These are phyloP conservation scores for Microtus montanus DNA, from an alignment of 2,113 vertebrate species.

Conservation along the genomic window DNA sequence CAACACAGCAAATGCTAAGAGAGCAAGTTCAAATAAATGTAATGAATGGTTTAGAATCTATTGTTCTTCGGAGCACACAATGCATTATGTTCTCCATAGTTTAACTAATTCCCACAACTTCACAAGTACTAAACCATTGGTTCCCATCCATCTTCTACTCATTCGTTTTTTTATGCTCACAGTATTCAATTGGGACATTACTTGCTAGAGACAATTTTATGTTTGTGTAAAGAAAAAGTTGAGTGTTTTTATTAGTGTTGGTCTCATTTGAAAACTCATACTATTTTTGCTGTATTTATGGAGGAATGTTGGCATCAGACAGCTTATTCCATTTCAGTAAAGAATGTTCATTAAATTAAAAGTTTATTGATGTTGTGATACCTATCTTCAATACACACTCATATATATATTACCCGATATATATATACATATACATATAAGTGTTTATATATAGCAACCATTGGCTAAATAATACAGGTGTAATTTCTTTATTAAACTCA, in stretches of 20 bases:
- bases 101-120: not conserved
- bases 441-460: no score
- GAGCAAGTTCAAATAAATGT: not conserved
- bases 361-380: not conserved
- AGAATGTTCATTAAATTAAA: not conserved
- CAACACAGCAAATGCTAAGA: not conserved
- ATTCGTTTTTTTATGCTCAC: not conserved
- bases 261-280: constrained; percentile 20
- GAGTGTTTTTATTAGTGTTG: not conserved
- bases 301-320: not conserved
- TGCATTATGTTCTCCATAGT: not conserved
- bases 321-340: constrained; percentile 29
- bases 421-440: not conserved
- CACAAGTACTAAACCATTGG: not conserved
- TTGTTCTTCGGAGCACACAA: not conserved
- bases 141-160: not conserved
- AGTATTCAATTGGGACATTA: not conserved
- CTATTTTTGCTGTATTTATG: constrained; percentile 14
- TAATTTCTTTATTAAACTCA: no score
- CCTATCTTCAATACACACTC: not conserved
- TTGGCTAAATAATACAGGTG: no score
- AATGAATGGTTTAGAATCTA: not conserved
- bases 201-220: not conserved
- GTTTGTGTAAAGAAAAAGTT: not conserved
- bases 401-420: not conserved